Conservation (phyloP, 1,140 invertebrate species). For the Hydropsyche tenuis region DNA sequence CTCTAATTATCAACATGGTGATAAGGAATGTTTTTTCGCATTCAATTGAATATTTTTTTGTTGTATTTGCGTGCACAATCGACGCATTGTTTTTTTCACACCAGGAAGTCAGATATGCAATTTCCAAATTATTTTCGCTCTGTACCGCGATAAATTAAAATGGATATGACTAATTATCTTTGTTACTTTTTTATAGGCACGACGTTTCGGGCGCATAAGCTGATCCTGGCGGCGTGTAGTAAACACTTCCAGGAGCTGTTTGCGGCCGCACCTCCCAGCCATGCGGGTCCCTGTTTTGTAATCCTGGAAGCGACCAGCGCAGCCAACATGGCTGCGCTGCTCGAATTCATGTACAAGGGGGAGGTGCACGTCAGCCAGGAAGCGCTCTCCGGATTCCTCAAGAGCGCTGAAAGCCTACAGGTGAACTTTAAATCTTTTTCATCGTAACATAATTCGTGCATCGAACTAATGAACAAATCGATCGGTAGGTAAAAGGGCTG, state of each 20-base stretch:
- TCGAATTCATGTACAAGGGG: slow-evolving; percentile 94
- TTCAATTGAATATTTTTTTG: no score
- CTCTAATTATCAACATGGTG: no score
- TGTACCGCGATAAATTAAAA: background rate
- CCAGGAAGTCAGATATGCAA: no score
- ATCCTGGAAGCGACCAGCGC: slow-evolving; percentile 88
- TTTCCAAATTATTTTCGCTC: no score
- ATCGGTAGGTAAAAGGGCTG: slow-evolving; percentile 73
- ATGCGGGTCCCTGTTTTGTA: slow-evolving; percentile 80
- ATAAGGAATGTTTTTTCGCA: no score
- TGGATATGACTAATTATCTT: background rate
- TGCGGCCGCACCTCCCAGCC: slow-evolving; percentile 82
- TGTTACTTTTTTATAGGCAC: slow-evolving; percentile 70
- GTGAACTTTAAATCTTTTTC: no score
- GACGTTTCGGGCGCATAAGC: slow-evolving; percentile 88
- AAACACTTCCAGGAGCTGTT: slow-evolving; percentile 93
- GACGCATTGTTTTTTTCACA: no score
- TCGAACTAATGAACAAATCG: no score
- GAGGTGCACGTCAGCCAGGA: slow-evolving; percentile 91
- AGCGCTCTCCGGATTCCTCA: slow-evolving; percentile 85
- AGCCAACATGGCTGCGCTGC: slow-evolving; percentile 85
- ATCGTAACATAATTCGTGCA: no score
- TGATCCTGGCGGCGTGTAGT: slow-evolving; percentile 91
- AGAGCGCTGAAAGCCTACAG: slow-evolving; percentile 88
- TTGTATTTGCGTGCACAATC: no score